Base-by-base conservation (phyloP, 2,797 vertebrate species). In the Xiphorhynchus erythropygius region DNA sequence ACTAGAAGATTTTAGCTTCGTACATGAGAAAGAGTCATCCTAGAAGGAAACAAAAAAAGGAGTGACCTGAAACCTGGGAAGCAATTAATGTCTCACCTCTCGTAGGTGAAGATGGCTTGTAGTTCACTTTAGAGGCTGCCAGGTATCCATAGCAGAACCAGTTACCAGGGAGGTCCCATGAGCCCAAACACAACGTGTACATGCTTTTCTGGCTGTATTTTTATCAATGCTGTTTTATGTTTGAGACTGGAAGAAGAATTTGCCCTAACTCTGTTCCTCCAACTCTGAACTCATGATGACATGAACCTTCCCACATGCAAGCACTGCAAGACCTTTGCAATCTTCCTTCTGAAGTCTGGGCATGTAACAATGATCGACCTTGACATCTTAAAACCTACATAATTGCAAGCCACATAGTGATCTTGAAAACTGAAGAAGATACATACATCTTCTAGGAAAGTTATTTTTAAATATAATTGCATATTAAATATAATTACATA, bases 141-240 rank as follows among this genome's bases (percentile, higher is more conserved):
- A 63, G 35, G 6, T 32, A 70, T n/a, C 32, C 25, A 46, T 1
- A 32, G 28, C 68, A 35, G 23, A 76, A 87, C 2, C 3, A 35
- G 23, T 55, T 56, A 55, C 17, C 21, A 62, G 0, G 0, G n/a
- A 63, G 18, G 35, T 39, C 4, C 49, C 6, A 7, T 32, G 30
- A 44, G 21, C 32, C 24, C 14, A 80, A 85, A 70, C 0, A 1
- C 0, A 0, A 53, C 22, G 13, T 33, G 5, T 13, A 56, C 0
- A 0, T 49, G 49, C 7, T 56, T 25, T 65, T 16, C 32, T 52
- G 27, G 18, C 13, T 42, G 13, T 39, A 41, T 37, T 84, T 87
- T 42, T 69, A 35, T 49, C 35, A 84, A 1, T 46, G 24, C 8
- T 50, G 30, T 18, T 85, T 6, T 28, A 46, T 13, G 5, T 11